A percentile compares a stretch with the other conserved stretches of the same genome.
Evolutionary conservation across 2,113 vertebrate genomes (phyloP).

Genomic region (Epinephelus fuscoguttatus): DNA sequence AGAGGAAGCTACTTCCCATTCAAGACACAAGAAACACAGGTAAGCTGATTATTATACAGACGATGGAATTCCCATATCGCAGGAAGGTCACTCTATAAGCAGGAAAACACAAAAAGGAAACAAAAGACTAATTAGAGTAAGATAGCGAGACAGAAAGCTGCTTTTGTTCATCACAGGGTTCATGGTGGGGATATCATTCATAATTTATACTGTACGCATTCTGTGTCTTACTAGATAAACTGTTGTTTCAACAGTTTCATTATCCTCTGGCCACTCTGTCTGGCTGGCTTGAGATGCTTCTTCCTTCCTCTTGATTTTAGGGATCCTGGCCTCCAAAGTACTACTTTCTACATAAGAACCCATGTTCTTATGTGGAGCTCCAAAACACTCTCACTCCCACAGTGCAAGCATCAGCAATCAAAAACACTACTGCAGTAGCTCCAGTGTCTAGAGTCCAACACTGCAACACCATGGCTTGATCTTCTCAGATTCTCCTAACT

Average conservation of each 20-base stretch:
- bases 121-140: conserved; percentile 9
- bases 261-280: not conserved
- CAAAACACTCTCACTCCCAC: not conserved
- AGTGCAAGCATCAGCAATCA: not conserved
- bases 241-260: not conserved
- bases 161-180: not conserved
- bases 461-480: not conserved
- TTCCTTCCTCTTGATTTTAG: conserved; percentile 4
- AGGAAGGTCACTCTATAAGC: not conserved
- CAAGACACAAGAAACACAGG: conserved; percentile 5
- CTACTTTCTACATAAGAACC: not conserved
- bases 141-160: not conserved
- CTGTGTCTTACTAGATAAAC: not conserved
- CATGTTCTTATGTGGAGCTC: not conserved
- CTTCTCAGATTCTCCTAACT: not conserved
- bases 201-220: not conserved
- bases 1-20: conserved; percentile 3
- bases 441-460: not conserved
- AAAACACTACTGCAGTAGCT: not conserved
- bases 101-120: conserved; percentile 9
- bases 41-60: conserved; percentile 35
- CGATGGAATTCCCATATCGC: conserved; percentile 9
- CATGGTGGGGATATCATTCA: not conserved
- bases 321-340: not conserved
- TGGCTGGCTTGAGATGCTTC: not conserved